Evolutionary conservation across 2,797 vertebrate species (phyloP), one percentile per base, ranked within the genome.

Genomic region (Choloepus didactylus): DNA sequence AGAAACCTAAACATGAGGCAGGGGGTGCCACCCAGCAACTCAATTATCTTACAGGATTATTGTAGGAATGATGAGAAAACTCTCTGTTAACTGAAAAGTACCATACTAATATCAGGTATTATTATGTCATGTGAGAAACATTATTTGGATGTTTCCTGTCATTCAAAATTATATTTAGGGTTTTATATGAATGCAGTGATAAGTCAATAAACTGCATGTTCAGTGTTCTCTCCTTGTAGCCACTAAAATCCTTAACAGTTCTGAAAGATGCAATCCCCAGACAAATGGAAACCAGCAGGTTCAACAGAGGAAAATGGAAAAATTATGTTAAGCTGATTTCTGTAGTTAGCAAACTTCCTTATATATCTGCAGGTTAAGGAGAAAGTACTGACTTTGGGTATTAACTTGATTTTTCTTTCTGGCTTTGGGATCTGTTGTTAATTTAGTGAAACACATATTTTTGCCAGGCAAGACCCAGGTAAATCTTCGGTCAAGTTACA

Each of bases 401-500:
- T 82, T 82, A 51, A 12, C 41, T 90, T 73, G 62, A 44, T 59
- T 95, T 87, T 86, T 66, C 75, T 73, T 79, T 75, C 60, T 79
- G 54, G 15, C 29, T 84, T 75, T 79, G n/a, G 41, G 16, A 64
- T 87, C 70, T 90, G 64, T 88, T 83, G 29, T 80, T 77, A 76
- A 77, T 70, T 96, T 96, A 83, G 46, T 51, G n/a, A 94, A 90
- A 94, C 21, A 66, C 9, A 16, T 73, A 84, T 83, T 89, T 91
- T 67, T 64, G 18, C 38, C 31, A 7, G 35, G 76, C 10, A 66
- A 94, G 54, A 85, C 62, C 31, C 54, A 88, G 92, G 73, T 93
- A 73, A 94, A 21, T 81, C 49, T 81, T 89, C 56, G 56, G 94
- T 89, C 89, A 94, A 60, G 44, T 67, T 89, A 85, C 85, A 86